Evolutionary conservation across 1,140 invertebrate genomes (phyloP).

Genomic region (Drosophila ficusphila): DNA sequence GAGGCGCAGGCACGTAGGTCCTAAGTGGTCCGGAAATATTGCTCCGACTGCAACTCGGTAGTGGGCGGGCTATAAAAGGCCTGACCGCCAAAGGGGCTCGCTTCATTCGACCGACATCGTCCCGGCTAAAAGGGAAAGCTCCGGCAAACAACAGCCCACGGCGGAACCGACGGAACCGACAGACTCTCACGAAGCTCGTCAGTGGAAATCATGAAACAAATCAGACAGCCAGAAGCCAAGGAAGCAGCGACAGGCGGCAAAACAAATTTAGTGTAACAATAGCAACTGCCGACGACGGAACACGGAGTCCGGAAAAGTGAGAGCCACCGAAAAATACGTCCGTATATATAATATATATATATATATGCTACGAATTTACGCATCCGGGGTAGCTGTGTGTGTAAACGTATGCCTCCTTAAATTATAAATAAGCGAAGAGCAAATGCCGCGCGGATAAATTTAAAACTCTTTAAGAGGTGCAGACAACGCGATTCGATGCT

Average conservation of each 20-base stretch:
- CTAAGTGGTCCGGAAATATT: slow-evolving; percentile 49
- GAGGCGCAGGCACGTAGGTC: slow-evolving; percentile 51
- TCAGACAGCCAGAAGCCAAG: slow-evolving; percentile 42
- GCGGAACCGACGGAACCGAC: slow-evolving; percentile 23
- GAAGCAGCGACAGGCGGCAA: slow-evolving; percentile 48
- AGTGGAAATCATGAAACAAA: slow-evolving; percentile 54
- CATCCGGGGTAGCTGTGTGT: slow-evolving; percentile 33
- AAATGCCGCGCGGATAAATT: slow-evolving; percentile 50
- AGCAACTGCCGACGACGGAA: slow-evolving; percentile 60
- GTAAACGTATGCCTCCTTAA: slow-evolving; percentile 30
- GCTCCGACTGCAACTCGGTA: slow-evolving; percentile 12
- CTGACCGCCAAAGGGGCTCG: slow-evolving; percentile 47
- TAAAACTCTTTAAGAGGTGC: slow-evolving; percentile 41
- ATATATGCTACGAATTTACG: slow-evolving; percentile 28
- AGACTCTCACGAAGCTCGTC: slow-evolving; percentile 52
- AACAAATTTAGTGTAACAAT: slow-evolving; percentile 72
- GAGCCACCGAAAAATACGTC: slow-evolving; percentile 23
- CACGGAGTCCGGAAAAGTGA: slow-evolving; percentile 27
- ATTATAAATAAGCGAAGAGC: slow-evolving; percentile 66
- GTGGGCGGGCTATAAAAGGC: slow-evolving; percentile 65
- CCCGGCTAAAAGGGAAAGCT: slow-evolving; percentile 54
- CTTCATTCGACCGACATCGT: slow-evolving; percentile 58
- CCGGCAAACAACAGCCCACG: background rate
- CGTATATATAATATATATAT: slow-evolving; percentile 43
- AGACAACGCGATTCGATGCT: slow-evolving; percentile 23